Percentiles rank a stretch among this genome's conserved stretches.
Conservation (phyloP, 2,113 vertebrate species). For the Astatotilapia flaviijosephi region DNA sequence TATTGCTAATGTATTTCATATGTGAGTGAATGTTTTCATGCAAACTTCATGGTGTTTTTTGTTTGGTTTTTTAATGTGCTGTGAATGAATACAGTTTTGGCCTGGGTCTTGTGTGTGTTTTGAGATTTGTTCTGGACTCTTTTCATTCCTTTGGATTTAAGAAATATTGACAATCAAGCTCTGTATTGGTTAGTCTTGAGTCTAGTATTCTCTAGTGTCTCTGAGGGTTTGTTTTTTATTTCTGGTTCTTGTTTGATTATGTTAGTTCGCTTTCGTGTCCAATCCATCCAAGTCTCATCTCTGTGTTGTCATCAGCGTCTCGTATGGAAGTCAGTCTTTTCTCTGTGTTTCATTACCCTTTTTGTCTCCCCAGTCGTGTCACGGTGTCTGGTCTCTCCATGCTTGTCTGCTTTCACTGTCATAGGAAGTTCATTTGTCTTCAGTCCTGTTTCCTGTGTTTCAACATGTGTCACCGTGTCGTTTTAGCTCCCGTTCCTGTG, state of each 20-base stretch:
- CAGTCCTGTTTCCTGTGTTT: not conserved
- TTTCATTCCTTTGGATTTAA: not conserved
- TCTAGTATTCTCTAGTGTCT: not conserved
- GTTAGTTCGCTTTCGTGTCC: accelerated
- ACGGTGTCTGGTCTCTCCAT: not conserved
- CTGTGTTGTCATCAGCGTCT: not conserved
- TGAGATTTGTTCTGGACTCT: not conserved
- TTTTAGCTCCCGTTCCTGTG: not conserved
- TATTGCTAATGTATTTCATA: not conserved
- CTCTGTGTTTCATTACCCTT: not conserved
- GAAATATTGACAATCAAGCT: not conserved
- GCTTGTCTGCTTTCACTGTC: not conserved
- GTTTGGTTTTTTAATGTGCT: not conserved
- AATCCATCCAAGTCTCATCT: accelerated
- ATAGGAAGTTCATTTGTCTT: not conserved
- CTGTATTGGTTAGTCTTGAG: accelerated
- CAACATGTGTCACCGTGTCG: not conserved
- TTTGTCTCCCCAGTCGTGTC: not conserved
- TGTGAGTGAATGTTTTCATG: not conserved
- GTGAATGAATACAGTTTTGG: not conserved
- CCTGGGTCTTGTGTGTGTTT: not conserved
- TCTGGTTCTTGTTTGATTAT: not conserved
- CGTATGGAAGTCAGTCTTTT: not conserved
- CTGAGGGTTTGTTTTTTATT: accelerated
- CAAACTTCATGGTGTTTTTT: not conserved